These are phyloP conservation scores for Acanthosoma haemorrhoidale DNA, from an alignment of 2,888 invertebrate genomes.

Conservation along the genomic window DNA sequence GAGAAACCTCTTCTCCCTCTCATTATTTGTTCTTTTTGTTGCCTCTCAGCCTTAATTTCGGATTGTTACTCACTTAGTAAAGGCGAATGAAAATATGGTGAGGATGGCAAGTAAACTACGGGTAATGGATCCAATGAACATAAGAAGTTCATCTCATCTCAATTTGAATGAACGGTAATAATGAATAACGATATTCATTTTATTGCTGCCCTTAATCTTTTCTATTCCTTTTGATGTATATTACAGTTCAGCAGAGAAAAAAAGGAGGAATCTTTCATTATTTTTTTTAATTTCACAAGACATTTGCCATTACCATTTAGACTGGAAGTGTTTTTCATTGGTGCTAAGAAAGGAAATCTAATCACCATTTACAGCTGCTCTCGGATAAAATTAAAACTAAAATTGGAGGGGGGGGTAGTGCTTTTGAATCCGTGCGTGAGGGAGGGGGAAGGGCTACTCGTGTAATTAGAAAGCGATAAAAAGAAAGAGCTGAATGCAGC, in stretches of 20 bases:
- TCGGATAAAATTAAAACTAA: slow-evolving; percentile 10
- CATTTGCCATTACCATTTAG: background rate
- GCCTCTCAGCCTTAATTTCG: background rate
- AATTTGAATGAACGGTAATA: too few species aligned
- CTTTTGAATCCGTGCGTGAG: background rate
- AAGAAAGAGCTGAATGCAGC: background rate
- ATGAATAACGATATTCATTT: too few species aligned
- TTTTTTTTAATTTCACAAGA: background rate
- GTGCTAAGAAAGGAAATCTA: background rate
- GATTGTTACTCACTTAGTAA: too few species aligned
- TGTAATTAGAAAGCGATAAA: slow-evolving; percentile 9
- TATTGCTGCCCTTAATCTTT: too few species aligned
- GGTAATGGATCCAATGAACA: too few species aligned
- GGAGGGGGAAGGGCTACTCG: too few species aligned
- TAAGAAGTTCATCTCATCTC: too few species aligned
- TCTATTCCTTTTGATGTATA: too few species aligned
- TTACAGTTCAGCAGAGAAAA: too few species aligned
- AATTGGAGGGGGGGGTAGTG: background rate
- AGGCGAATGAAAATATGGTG: too few species aligned
- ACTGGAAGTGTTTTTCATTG: background rate
- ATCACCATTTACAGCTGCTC: background rate
- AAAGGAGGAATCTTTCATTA: background rate
- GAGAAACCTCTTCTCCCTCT: background rate
- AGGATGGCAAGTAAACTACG: too few species aligned
- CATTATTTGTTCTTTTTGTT: background rate